Evolutionary conservation across 2,888 invertebrate species (phyloP).

Genomic region (Eumerus sabulonum): DNA sequence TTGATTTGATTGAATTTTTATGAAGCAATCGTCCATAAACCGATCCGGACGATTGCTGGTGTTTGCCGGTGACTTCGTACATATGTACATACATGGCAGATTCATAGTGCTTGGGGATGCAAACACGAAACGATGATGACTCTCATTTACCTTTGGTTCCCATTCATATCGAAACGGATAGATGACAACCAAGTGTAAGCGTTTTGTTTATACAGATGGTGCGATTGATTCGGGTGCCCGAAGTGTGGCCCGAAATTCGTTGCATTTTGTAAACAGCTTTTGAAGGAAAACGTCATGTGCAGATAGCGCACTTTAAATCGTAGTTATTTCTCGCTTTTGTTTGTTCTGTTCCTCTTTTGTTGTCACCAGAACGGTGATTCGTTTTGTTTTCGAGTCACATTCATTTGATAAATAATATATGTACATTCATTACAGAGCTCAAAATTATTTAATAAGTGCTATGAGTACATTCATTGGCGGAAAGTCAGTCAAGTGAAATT

Average conservation of each 20-base stretch:
- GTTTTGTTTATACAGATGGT: constrained; percentile 52
- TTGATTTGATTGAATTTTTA: constrained; percentile 79
- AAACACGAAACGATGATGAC: constrained; percentile 33
- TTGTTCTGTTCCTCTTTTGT: not conserved
- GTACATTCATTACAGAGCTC: no score
- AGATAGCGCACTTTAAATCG: constrained; percentile 32
- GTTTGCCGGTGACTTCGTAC: constrained; percentile 33
- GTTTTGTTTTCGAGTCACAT: no score
- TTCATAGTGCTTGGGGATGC: constrained; percentile 7
- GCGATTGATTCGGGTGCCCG: constrained; percentile 19
- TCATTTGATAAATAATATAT: no score
- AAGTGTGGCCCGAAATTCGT: not conserved
- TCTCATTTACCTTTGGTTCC: no score
- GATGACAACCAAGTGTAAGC: constrained; percentile 35
- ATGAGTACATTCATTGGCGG: no score
- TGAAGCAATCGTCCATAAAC: constrained; percentile 71
- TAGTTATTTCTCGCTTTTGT: constrained; percentile 11
- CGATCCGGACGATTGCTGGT: constrained; percentile 37
- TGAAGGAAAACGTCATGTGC: constrained; percentile 40
- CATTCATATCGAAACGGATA: constrained; percentile 1
- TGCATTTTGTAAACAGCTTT: constrained; percentile 38
- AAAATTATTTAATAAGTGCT: no score
- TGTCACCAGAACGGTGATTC: no score
- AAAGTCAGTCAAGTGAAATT: constrained; percentile 21
- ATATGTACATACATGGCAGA: no score